A percentile compares a stretch with the other conserved stretches of the same genome.
phyloP scores from a whole-genome alignment of 2,113 vertebrate genomes.

The Heterotis niloticus region DNA sequence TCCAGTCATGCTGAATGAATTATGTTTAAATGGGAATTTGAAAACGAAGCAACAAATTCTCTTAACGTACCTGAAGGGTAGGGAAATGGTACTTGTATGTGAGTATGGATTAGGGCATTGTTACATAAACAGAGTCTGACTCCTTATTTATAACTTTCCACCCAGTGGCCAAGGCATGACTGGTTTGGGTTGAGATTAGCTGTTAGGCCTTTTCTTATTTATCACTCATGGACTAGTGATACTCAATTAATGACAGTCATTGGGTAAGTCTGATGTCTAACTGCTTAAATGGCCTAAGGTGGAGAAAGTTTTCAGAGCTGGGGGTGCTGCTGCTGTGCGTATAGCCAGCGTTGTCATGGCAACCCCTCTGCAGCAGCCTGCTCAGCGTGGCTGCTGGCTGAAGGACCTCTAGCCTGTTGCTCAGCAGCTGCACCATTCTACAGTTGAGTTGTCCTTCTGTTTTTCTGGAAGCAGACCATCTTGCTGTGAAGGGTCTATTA shows the following conservation, averaged over 20 bases:
- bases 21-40: no score
- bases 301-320: background rate
- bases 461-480: background rate
- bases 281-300: background rate
- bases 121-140: no score
- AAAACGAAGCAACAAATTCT: no score
- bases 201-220: no score
- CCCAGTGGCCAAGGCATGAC: no score
- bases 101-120: no score
- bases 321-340: constrained; percentile 1
- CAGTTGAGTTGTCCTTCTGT: background rate
- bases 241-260: background rate
- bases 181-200: no score
- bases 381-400: background rate
- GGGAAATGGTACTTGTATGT: no score
- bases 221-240: background rate
- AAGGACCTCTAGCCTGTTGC: background rate
- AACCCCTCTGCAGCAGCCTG: background rate
- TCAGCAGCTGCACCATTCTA: background rate
- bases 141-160: no score
- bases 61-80: no score
- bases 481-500: background rate
- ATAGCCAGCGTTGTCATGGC: constrained; percentile 2
- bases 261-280: constrained; percentile 1
- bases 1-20: no score